Evolutionary conservation across 1,140 invertebrate genomes (phyloP).

Genomic region (Drosophila jambulina): DNA sequence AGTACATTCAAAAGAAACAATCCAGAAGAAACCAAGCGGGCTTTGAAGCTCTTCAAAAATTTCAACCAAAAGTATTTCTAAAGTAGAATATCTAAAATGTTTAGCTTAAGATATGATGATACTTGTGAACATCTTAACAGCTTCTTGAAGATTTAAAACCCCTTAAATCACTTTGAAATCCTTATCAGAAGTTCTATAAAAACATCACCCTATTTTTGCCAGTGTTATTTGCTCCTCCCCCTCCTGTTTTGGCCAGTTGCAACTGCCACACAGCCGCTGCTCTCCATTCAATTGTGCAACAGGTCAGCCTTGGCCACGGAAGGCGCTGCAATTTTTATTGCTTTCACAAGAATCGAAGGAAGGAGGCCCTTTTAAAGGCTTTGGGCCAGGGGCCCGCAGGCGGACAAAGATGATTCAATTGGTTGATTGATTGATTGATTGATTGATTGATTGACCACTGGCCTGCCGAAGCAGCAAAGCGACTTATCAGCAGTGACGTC

Average conservation of each 20-base stretch:
- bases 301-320: constrained; percentile 50
- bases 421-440: constrained; percentile 76
- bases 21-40: not conserved
- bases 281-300: constrained; percentile 80
- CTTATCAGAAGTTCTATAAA: not conserved
- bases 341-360: constrained; percentile 64
- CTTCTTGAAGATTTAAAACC: not conserved
- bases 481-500: constrained; percentile 33
- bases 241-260: constrained; percentile 7
- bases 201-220: not conserved
- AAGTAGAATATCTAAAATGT: too few relatives aligned
- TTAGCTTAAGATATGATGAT: too few relatives aligned
- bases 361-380: constrained; percentile 70
- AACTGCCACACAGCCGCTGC: constrained; percentile 32
- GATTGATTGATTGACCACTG: constrained; percentile 67
- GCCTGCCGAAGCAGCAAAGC: not conserved
- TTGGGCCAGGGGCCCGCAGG: not conserved
- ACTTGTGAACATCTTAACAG: too few relatives aligned
- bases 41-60: not conserved
- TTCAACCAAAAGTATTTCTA: too few relatives aligned
- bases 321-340: constrained; percentile 82
- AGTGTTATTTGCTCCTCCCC: not conserved
- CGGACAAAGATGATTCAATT: constrained; percentile 71
- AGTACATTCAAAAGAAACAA: not conserved
- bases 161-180: not conserved